A percentile compares a stretch with the other conserved stretches of the same genome.
Conservation (phyloP, 2,113 vertebrate species). For the Lichenostomus cassidix region DNA sequence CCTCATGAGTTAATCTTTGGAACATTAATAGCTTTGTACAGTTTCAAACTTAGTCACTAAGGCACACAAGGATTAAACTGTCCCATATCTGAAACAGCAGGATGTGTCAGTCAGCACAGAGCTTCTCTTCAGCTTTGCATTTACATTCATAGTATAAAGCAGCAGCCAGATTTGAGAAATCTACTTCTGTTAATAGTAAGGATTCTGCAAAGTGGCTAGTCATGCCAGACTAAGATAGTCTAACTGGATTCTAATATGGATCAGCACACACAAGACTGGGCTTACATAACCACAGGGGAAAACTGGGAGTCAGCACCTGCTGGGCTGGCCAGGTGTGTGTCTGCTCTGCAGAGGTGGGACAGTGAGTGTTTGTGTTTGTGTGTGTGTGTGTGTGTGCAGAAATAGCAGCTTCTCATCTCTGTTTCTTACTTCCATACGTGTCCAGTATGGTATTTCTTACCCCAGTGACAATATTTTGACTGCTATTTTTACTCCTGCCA, state of each 20-base stretch:
- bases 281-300: background rate
- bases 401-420: slow-evolving; percentile 5
- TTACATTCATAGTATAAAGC: slow-evolving; percentile 1
- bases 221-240: slow-evolving; percentile 5
- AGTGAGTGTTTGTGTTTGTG: background rate
- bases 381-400: background rate
- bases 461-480: background rate
- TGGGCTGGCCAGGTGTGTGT: background rate
- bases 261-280: slow-evolving; percentile 1
- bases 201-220: background rate
- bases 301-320: background rate
- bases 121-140: background rate
- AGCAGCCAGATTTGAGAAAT: slow-evolving; percentile 9
- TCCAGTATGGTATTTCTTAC: background rate
- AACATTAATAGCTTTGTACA: background rate
- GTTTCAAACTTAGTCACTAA: background rate
- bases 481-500: slow-evolving; percentile 27
- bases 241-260: background rate
- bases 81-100: background rate
- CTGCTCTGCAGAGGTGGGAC: background rate
- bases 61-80: slow-evolving; percentile 14
- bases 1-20: background rate
- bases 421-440: background rate
- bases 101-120: slow-evolving; percentile 11
- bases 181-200: slow-evolving; percentile 12